A percentile compares a stretch with the other conserved stretches of the same genome.
Conservation (phyloP, 2,797 vertebrate species). For the Smutsia gigantea region DNA sequence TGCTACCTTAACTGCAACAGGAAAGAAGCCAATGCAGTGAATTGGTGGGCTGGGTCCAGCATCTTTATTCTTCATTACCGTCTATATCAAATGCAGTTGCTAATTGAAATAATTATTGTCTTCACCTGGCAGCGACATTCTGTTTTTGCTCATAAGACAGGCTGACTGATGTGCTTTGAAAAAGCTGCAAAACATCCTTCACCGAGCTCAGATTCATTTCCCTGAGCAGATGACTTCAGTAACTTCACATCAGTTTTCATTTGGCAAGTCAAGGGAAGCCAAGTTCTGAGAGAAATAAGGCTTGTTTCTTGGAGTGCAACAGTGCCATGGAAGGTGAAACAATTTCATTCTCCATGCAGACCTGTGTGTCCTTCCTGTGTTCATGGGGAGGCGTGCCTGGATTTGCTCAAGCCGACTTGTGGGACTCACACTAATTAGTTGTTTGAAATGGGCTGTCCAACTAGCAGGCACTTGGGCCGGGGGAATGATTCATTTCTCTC, state of each 20-base stretch:
- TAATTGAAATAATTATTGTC: conserved; percentile 49
- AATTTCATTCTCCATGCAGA: conserved; percentile 87
- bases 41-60: neutral
- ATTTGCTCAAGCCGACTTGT: conserved; percentile 67
- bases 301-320: conserved; percentile 88
- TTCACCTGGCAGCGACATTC: neutral
- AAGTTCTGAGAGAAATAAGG: conserved; percentile 86
- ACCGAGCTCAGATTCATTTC: neutral
- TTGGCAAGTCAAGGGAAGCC: conserved; percentile 84
- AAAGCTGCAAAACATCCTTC: neutral
- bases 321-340: conserved; percentile 86
- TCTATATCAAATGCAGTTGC: neutral
- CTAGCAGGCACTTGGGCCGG: conserved; percentile 65
- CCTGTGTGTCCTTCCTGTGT: conserved; percentile 81
- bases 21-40: neutral
- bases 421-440: conserved; percentile 55
- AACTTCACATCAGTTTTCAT: conserved; percentile 53
- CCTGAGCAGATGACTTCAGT: conserved; percentile 38
- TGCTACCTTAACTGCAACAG: neutral
- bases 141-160: conserved; percentile 4
- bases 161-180: conserved; percentile 17
- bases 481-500: conserved; percentile 77
- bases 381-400: conserved; percentile 82
- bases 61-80: neutral
- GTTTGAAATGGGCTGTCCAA: conserved; percentile 54